phyloP scores from a whole-genome alignment of 2,888 invertebrate genomes.

The Hirtodrosophila trivittata region DNA sequence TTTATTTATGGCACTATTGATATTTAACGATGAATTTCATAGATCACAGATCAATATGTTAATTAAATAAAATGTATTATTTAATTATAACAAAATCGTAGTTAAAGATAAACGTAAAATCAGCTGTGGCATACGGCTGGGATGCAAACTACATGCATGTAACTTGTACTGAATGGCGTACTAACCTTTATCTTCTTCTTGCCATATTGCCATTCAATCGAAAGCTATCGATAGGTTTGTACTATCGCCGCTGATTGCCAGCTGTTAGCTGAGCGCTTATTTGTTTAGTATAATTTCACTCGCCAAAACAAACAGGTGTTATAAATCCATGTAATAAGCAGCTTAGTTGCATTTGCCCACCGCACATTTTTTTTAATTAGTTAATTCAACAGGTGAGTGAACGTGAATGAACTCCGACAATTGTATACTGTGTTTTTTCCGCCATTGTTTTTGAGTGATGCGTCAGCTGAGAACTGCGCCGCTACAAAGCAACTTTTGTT shows the following conservation, averaged over 20 bases:
- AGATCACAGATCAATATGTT: too few relatives aligned
- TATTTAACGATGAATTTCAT: neutral
- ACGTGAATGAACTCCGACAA: neutral
- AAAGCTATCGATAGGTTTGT: slow-evolving; percentile 20
- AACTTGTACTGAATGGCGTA: too few relatives aligned
- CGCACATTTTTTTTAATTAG: slow-evolving; percentile 9
- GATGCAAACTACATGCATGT: too few relatives aligned
- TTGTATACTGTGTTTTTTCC: neutral
- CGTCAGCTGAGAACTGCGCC: neutral
- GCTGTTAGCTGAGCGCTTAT: slow-evolving; percentile 39
- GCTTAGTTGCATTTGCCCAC: neutral
- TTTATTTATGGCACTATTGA: slow-evolving; percentile 1
- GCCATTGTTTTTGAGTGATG: slow-evolving; percentile 1
- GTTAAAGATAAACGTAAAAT: too few relatives aligned
- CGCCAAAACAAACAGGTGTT: slow-evolving; percentile 18
- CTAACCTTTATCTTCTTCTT: too few relatives aligned
- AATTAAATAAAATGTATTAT: too few relatives aligned
- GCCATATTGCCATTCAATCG: slow-evolving; percentile 1
- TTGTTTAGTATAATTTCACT: slow-evolving; percentile 30
- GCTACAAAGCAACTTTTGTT: slow-evolving; percentile 1
- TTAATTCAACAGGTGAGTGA: slow-evolving; percentile 31
- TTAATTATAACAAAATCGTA: too few relatives aligned
- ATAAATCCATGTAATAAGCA: slow-evolving; percentile 1
- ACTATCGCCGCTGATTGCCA: slow-evolving; percentile 28
- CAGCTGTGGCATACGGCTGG: too few relatives aligned